Base-by-base conservation (phyloP, 2,113 vertebrate species). In the Corydoras maculifer region DNA sequence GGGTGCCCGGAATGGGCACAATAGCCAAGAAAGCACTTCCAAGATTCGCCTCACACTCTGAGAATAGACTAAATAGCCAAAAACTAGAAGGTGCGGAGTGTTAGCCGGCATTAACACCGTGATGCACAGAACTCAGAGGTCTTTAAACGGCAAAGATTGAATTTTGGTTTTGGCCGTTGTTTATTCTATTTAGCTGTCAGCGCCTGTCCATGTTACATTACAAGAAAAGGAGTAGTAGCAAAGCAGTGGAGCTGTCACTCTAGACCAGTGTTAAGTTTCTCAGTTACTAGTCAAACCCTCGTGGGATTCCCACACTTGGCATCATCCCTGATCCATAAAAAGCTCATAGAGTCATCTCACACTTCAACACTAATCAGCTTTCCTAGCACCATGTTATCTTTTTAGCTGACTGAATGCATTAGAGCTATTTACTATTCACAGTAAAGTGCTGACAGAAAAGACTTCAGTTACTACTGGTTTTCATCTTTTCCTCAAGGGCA, bases 301-400 rank as follows among this genome's bases (percentile, higher is more conserved):
- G 9, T 25, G 9, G 14, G 59, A 68, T 15, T 76, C 59, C 51
- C 69, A 64, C 65, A 72, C 64, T 67, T 72, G 69, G 59, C 75
- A 68, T 18, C 48, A 66, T 13, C 15, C 15, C 29, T 70, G 43
- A 64, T 15, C 3, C 5, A 18, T 58, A 62, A 62, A 12, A 62
- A 62, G 50, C 48, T 30, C 48, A 14, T 30, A 29, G 70, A 50
- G 48, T 54, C 29, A 53, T 53, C 30, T 65, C 10, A 65, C 18
- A 53, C 25, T 5, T 12, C 8, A 54, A 9, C 13, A 25, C 50
- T 12, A 35, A 66, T 55, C 35, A 55, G 51, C 51, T 55, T 55
- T 32, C 63, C 51, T 11, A 65, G 49, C 13, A 53, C 18, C 9
- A 49, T 30, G 18, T 53, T 25, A 29, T 30, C 12, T 25, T 53